Percentiles rank a stretch among this genome's conserved stretches.
Conservation (phyloP, 2,888 invertebrate genomes). For the Heliconius erato region DNA sequence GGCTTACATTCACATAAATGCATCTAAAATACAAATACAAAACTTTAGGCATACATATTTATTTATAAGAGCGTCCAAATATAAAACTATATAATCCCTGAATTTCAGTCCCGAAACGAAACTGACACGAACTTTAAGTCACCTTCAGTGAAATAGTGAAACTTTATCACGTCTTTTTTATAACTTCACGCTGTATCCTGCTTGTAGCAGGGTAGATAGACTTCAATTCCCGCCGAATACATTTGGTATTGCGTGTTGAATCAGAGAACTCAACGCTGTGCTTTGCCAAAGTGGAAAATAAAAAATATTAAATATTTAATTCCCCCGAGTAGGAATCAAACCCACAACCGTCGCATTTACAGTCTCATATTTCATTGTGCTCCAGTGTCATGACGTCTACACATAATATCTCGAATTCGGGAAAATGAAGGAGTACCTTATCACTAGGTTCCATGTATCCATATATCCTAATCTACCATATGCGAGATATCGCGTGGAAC, state of each 20-base stretch:
- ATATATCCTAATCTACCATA: too few relatives aligned
- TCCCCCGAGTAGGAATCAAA: too few relatives aligned
- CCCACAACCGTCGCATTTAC: too few relatives aligned
- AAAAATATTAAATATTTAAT: too few relatives aligned
- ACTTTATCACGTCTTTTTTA: not conserved
- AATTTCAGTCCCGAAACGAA: conserved; percentile 21
- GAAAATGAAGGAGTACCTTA: too few relatives aligned
- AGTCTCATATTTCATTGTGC: too few relatives aligned
- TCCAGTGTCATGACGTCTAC: too few relatives aligned
- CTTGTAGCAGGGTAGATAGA: not conserved
- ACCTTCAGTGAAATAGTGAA: not conserved
- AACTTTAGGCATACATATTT: not conserved
- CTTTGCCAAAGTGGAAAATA: too few relatives aligned
- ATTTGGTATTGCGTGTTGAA: too few relatives aligned
- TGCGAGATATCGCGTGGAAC: not conserved
- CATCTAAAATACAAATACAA: not conserved
- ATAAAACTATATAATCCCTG: conserved; percentile 12
- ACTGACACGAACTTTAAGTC: conserved; percentile 29
- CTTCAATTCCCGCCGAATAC: not conserved
- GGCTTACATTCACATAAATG: not conserved
- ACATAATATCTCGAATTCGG: too few relatives aligned
- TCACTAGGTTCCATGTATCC: too few relatives aligned
- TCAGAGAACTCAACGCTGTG: too few relatives aligned
- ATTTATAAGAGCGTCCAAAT: not conserved
- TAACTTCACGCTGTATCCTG: not conserved